phyloP scores from a whole-genome alignment of 2,888 invertebrate species.

The Marasmarcha lunaedactyla region DNA sequence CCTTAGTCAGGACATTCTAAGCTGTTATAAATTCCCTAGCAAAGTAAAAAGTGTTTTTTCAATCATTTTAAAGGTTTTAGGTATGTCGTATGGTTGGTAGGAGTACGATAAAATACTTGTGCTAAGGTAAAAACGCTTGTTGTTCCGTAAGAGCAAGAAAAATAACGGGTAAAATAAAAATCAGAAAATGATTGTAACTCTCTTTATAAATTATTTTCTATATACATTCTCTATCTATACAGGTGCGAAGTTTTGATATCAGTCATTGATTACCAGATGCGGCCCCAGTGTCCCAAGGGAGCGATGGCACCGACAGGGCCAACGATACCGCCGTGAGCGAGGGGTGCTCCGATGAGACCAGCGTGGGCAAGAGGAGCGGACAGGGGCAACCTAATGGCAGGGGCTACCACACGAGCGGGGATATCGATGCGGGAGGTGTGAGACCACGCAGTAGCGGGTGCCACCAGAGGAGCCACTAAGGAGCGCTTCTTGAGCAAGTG shows the following conservation, averaged over 20 bases:
- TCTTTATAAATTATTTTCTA: conserved; percentile 34
- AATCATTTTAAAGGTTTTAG: no score
- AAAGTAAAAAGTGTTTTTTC: no score
- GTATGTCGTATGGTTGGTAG: no score
- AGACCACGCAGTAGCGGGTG: conserved; percentile 26
- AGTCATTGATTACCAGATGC: conserved; percentile 3
- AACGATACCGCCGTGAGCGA: neutral
- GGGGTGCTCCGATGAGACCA: neutral
- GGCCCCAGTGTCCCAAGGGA: conserved; percentile 11
- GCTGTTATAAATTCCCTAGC: no score
- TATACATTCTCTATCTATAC: neutral
- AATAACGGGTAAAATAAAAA: no score
- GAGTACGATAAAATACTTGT: no score
- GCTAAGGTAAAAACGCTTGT: no score
- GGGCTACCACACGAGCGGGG: neutral
- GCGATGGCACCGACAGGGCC: conserved; percentile 8
- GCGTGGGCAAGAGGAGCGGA: neutral
- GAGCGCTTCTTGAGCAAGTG: conserved; percentile 49
- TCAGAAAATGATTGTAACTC: conserved; percentile 37
- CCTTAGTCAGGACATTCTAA: no score
- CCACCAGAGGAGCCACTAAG: conserved; percentile 26
- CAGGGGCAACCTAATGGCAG: neutral
- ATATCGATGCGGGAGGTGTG: conserved; percentile 19
- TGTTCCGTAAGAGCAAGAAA: no score
- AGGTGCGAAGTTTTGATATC: neutral